phyloP scores from a whole-genome alignment of 1,140 invertebrate genomes.

The Zaprionus africanus region DNA sequence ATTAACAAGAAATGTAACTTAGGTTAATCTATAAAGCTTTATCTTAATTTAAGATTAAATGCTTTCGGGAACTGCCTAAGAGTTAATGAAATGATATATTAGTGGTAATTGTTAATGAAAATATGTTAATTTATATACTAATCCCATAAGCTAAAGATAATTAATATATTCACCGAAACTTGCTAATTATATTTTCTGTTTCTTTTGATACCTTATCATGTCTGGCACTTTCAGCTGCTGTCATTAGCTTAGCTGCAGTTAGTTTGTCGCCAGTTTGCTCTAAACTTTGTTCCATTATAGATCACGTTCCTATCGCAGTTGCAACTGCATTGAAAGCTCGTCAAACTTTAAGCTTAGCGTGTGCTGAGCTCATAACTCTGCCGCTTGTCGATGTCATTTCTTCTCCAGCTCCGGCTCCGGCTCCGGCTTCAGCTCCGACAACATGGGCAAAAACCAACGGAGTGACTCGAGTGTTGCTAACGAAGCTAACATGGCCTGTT shows the following conservation, averaged over 20 bases:
- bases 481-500: slow-evolving; percentile 67
- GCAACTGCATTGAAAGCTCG: background rate
- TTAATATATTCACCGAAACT: no score
- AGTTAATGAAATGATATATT: background rate
- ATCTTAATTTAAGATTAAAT: no score
- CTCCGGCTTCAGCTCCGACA: background rate
- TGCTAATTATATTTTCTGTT: no score
- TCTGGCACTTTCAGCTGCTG: no score
- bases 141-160: background rate
- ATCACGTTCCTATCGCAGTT: background rate
- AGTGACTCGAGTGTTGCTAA: slow-evolving; percentile 41
- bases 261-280: background rate
- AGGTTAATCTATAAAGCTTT: no score
- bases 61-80: background rate
- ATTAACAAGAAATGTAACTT: no score
- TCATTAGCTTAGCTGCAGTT: background rate
- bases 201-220: no score
- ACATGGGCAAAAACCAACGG: slow-evolving; percentile 34
- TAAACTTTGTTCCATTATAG: background rate
- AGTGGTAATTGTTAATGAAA: background rate
- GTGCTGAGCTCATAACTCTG: slow-evolving; percentile 47
- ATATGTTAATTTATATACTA: background rate
- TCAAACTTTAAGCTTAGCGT: slow-evolving; percentile 44
- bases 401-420: slow-evolving; percentile 12
- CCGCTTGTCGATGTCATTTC: slow-evolving; percentile 65